Base-by-base conservation (phyloP, 2,797 vertebrate species). In the Phoeniculus purpureus region DNA sequence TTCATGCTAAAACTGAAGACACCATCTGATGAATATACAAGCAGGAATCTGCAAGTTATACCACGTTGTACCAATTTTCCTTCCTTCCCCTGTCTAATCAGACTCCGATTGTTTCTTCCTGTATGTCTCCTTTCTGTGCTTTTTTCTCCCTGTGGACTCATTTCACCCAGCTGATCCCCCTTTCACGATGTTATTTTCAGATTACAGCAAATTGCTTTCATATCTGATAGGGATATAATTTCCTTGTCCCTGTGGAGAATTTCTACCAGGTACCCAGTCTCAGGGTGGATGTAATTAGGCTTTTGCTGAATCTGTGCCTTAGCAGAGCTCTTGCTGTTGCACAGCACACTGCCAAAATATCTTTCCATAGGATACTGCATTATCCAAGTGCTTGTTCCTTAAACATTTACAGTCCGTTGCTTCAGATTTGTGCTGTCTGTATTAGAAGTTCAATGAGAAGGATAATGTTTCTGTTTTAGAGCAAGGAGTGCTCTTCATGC, bases 171-270 rank as follows among this genome's bases (percentile, higher is more conserved):
- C 72, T 87, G 87, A 92, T 84, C 73, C 31, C 34, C 65, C 90
- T 92, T 87, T 75, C 64, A 75, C 61, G 10, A 54, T 74, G 66
- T 81, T 90, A 87, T 94, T 96, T 93, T 94, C 73, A 89, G 76
- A 94, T 94, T 92, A 92, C n/a, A 91, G 85, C 71, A 85, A 90
- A 90, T 82, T 71, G 70, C 55, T 67, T 85, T 87, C 37, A 65
- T 77, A 1, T 75, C 71, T 78, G 51, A 29, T 81, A 75, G 70
- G 51, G 58, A 54, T 85, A 76, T 79, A 55, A 91, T 81, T 90
- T 89, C 66, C 25, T 64, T 70, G 56, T 81, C 76, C 64, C 76
- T 1, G 0, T 47, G 54, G 67, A 93, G 91, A 87, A 87, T 70
- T 90, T 95, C 56, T 85, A 47, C 45, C 79, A 60, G 67, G 47